These are phyloP conservation scores for Martes martes DNA, from an alignment of 2,113 vertebrate species.

Conservation along the genomic window DNA sequence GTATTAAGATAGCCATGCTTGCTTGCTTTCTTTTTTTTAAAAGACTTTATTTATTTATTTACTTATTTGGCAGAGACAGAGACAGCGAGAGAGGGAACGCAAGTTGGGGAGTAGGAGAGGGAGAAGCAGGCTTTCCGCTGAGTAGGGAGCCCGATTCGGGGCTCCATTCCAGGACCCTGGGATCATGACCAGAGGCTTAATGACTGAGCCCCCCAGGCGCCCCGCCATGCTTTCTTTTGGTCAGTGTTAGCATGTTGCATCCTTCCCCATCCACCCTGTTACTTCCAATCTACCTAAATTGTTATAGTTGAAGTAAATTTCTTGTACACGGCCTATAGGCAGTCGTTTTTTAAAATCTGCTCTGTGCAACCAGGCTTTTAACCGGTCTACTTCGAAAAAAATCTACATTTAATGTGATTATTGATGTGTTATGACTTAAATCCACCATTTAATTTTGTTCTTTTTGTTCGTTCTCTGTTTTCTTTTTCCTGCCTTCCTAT, in stretches of 20 bases:
- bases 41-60: too few species aligned
- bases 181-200: too few species aligned
- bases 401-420: not conserved
- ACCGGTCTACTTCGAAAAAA: not conserved
- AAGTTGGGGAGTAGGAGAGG: too few species aligned
- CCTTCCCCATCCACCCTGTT: not conserved
- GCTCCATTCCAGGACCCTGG: too few species aligned
- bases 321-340: not conserved
- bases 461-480: not conserved
- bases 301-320: not conserved
- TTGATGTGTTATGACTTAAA: not conserved
- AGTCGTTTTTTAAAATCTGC: not conserved
- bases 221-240: not conserved
- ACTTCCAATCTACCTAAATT: not conserved
- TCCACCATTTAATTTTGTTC: not conserved
- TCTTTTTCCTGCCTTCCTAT: not conserved
- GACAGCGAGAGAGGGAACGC: too few species aligned
- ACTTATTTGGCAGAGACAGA: too few species aligned
- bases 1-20: not conserved
- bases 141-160: too few species aligned
- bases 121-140: too few species aligned
- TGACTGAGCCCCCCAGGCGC: too few species aligned
- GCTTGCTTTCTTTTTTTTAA: not conserved
- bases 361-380: not conserved
- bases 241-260: not conserved